A percentile compares a stretch with the other conserved stretches of the same genome.
Conservation (phyloP, 92 coral and sea anemone genomes). For the Porites rus region DNA sequence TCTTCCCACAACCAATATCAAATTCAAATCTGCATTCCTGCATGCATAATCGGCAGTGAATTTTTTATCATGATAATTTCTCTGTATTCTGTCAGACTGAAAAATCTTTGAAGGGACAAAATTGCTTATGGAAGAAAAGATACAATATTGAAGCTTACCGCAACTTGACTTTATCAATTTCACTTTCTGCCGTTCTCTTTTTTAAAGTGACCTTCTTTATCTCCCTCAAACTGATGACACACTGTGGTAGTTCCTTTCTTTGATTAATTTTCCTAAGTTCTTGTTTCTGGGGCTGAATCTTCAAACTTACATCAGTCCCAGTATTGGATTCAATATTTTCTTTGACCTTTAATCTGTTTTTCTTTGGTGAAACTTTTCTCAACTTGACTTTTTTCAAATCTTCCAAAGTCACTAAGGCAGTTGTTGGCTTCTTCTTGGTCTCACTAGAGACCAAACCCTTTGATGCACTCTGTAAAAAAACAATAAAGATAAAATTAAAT, state of each 20-base stretch:
- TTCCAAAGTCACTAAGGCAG: conserved; percentile 71
- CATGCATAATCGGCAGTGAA: too few species aligned
- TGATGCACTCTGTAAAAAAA: conserved; percentile 21
- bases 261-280: conserved; percentile 29
- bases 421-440: not conserved
- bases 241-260: conserved; percentile 34
- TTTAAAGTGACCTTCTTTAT: conserved; percentile 74
- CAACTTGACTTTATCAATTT: conserved; percentile 37
- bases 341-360: conserved; percentile 6
- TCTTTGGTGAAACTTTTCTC: conserved; percentile 16
- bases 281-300: conserved; percentile 1
- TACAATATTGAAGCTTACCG: conserved; percentile 32
- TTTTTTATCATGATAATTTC: too few species aligned
- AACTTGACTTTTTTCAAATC: conserved; percentile 88
- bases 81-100: too few species aligned
- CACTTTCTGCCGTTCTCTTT: conserved; percentile 51
- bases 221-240: conserved; percentile 67
- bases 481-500: not conserved
- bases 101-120: too few species aligned
- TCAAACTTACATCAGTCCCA: not conserved
- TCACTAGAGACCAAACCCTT: not conserved
- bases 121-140: not conserved
- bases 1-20: too few species aligned
- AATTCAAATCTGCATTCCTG: too few species aligned
- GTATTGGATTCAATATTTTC: conserved; percentile 36